These are phyloP conservation scores for Camelus bactrianus DNA, from an alignment of 2,113 vertebrate genomes.

Conservation along the genomic window DNA sequence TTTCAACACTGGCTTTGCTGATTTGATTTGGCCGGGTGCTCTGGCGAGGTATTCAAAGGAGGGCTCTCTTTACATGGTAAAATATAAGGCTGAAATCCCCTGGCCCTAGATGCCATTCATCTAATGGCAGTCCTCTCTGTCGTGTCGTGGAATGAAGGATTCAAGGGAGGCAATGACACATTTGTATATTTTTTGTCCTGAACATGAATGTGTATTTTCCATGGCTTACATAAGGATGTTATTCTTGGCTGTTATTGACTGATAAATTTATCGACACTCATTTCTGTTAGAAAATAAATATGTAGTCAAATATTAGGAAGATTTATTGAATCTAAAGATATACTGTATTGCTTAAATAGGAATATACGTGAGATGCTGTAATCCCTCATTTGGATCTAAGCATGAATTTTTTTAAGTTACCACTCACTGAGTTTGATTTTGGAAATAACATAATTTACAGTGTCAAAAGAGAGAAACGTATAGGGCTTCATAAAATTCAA, in stretches of 20 bases:
- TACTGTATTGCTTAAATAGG: slow-evolving; percentile 66
- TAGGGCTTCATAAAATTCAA: slow-evolving; percentile 32
- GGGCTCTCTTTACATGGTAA: background rate
- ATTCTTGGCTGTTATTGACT: slow-evolving; percentile 45
- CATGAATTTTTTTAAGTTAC: slow-evolving; percentile 68
- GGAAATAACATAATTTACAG: slow-evolving; percentile 62
- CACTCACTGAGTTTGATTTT: slow-evolving; percentile 64
- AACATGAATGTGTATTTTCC: slow-evolving; percentile 45
- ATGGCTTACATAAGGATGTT: slow-evolving; percentile 39
- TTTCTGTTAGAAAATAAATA: slow-evolving; percentile 75
- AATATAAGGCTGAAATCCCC: background rate
- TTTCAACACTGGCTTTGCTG: slow-evolving; percentile 69
- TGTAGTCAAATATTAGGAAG: slow-evolving; percentile 71
- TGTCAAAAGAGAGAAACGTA: slow-evolving; percentile 34
- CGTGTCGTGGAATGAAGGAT: background rate
- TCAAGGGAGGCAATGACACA: background rate
- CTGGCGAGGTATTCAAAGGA: slow-evolving; percentile 21
- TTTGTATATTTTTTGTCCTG: slow-evolving; percentile 49
- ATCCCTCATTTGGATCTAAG: slow-evolving; percentile 70
- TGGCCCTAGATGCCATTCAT: background rate
- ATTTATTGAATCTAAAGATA: slow-evolving; percentile 67
- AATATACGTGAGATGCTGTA: slow-evolving; percentile 55
- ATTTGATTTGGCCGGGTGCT: slow-evolving; percentile 58
- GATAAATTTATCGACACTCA: slow-evolving; percentile 17
- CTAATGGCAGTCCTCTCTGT: background rate